Percentiles rank a stretch among this genome's conserved stretches.
phyloP scores from a whole-genome alignment of 2,797 vertebrate genomes.

The Cuniculus paca region DNA sequence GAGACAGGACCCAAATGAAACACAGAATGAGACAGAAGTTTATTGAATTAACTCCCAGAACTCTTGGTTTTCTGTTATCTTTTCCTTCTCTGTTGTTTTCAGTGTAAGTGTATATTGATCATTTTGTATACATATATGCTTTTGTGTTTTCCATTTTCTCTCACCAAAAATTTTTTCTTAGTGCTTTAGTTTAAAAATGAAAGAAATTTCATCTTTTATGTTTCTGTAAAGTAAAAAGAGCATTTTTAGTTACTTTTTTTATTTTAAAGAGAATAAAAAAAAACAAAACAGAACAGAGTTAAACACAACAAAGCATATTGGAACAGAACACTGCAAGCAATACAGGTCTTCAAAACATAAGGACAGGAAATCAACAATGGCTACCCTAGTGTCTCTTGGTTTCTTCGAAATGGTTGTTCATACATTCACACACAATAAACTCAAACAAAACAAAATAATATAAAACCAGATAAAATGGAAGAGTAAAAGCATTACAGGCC shows the following conservation, averaged over 20 bases:
- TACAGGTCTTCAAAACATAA: no score
- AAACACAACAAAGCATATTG: no score
- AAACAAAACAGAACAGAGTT: no score
- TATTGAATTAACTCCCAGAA: background rate
- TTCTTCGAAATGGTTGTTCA: no score
- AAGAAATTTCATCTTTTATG: background rate
- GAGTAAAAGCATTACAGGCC: no score
- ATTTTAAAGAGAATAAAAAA: no score
- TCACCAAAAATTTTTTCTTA: background rate
- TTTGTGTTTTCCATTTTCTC: background rate
- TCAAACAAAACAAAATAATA: no score
- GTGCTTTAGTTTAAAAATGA: conserved; percentile 38
- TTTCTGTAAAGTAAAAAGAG: background rate
- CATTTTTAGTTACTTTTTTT: background rate
- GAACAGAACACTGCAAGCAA: no score
- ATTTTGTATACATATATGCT: background rate
- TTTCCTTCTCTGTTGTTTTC: background rate
- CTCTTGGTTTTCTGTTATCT: background rate
- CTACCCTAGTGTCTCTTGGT: no score
- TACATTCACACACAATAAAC: no score
- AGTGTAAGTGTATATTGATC: background rate
- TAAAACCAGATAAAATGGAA: no score
- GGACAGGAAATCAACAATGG: no score
- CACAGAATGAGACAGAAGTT: background rate
- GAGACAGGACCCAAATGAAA: background rate